A percentile compares a stretch with the other conserved stretches of the same genome.
Evolutionary conservation across 1,140 invertebrate genomes (phyloP).

Genomic region (Sycophaga agraensis): DNA sequence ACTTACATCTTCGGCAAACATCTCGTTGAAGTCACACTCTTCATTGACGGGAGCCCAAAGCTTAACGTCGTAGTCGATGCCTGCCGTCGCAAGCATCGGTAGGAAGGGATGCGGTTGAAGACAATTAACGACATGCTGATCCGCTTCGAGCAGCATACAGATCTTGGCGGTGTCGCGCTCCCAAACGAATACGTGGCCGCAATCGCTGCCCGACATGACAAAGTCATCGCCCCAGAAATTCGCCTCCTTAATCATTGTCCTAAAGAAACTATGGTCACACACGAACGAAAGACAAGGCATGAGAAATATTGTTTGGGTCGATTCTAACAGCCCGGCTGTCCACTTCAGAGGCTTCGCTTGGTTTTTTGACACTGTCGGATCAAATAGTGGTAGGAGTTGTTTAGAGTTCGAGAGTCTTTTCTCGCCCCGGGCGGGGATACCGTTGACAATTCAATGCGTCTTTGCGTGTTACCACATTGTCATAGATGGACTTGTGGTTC

Average conservation of each 20-base stretch:
- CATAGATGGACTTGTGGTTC: not conserved
- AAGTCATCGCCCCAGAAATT: conserved; percentile 85
- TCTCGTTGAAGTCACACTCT: conserved; percentile 66
- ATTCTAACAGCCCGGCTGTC: conserved; percentile 52
- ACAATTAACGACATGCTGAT: conserved; percentile 86
- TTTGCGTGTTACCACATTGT: conserved; percentile 5
- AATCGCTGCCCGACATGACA: conserved; percentile 85
- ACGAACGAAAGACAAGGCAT: conserved; percentile 49
- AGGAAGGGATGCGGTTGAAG: conserved; percentile 82
- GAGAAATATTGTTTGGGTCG: conserved; percentile 51
- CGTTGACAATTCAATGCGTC: not conserved
- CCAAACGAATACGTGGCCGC: conserved; percentile 78
- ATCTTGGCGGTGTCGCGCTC: conserved; percentile 65
- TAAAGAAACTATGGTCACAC: conserved; percentile 58
- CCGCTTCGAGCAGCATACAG: conserved; percentile 80
- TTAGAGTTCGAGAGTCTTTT: not conserved
- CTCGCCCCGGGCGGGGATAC: no score
- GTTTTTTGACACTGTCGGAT: conserved; percentile 18
- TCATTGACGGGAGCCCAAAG: conserved; percentile 74
- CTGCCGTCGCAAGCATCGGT: conserved; percentile 82
- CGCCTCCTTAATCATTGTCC: conserved; percentile 88
- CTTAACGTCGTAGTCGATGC: conserved; percentile 90
- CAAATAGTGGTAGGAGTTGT: not conserved
- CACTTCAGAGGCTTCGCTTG: conserved; percentile 49
- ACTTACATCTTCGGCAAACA: conserved; percentile 70